Evolutionary conservation across 2,888 invertebrate species (phyloP).

Genomic region (Salpingus planirostris): DNA sequence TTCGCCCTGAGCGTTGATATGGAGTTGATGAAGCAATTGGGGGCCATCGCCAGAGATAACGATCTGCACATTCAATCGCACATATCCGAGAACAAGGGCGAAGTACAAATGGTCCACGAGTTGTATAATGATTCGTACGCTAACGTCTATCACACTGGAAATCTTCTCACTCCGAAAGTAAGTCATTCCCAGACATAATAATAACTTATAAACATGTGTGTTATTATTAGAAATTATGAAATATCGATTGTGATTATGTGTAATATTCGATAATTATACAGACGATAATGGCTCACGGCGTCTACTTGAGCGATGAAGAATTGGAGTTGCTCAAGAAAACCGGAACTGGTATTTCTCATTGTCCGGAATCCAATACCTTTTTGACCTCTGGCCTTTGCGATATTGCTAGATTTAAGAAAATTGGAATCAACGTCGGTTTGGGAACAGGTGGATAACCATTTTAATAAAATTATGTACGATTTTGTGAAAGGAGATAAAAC

Average conservation of each 20-base stretch:
- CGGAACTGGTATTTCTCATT: conserved; percentile 69
- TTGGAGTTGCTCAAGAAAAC: conserved; percentile 50
- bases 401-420: conserved; percentile 53
- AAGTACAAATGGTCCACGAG: conserved; percentile 57
- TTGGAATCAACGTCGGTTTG: conserved; percentile 66
- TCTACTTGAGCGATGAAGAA: conserved; percentile 65
- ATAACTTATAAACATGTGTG: too few species aligned
- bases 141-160: conserved; percentile 65
- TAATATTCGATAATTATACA: conserved; percentile 31
- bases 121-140: conserved; percentile 55
- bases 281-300: conserved; percentile 78
- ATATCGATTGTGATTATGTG: conserved; percentile 2
- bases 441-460: conserved; percentile 61
- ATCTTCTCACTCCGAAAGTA: conserved; percentile 63
- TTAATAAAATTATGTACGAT: background rate
- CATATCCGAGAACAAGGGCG: conserved; percentile 70
- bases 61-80: conserved; percentile 76
- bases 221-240: too few species aligned
- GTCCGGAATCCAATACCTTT: conserved; percentile 77
- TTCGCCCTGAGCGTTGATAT: conserved; percentile 75
- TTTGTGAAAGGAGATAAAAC: background rate
- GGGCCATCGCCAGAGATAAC: conserved; percentile 55
- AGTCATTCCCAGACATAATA: too few species aligned
- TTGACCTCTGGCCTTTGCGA: conserved; percentile 77
- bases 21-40: conserved; percentile 59